phyloP scores from a whole-genome alignment of 2,888 invertebrate species.

The Microplitis deprimator region DNA sequence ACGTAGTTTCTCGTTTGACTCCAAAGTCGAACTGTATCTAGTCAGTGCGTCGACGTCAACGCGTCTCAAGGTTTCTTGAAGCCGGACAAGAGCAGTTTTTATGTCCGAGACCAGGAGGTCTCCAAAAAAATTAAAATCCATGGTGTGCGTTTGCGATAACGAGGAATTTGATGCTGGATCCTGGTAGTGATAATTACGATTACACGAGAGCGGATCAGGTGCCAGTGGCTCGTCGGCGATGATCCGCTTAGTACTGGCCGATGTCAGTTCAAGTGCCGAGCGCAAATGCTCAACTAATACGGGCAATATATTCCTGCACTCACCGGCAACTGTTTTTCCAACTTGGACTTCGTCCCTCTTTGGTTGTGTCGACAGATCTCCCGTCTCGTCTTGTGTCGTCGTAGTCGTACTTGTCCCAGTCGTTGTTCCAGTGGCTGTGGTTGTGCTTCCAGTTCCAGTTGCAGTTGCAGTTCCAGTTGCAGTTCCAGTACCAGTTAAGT shows the following conservation, averaged over 20 bases:
- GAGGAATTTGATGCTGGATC: slow-evolving; percentile 59
- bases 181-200: slow-evolving; percentile 1
- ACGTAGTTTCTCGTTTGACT: slow-evolving; percentile 74
- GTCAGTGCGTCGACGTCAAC: slow-evolving; percentile 72
- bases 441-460: slow-evolving; percentile 49
- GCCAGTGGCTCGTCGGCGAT: slow-evolving; percentile 52
- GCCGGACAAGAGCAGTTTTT: slow-evolving; percentile 81
- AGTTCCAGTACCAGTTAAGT: slow-evolving; percentile 14
- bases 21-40: slow-evolving; percentile 73
- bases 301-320: slow-evolving; percentile 70
- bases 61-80: slow-evolving; percentile 80
- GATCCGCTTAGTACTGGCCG: slow-evolving; percentile 54
- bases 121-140: slow-evolving; percentile 72
- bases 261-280: slow-evolving; percentile 65
- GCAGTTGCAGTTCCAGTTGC: slow-evolving; percentile 22
- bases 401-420: slow-evolving; percentile 53
- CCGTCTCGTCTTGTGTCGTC: slow-evolving; percentile 67
- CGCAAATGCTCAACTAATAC: slow-evolving; percentile 71
- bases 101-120: slow-evolving; percentile 83
- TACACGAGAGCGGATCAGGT: slow-evolving; percentile 75
- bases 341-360: slow-evolving; percentile 8
- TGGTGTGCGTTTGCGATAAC: slow-evolving; percentile 56
- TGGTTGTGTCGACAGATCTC: slow-evolving; percentile 71
- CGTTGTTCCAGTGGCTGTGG: slow-evolving; percentile 48
- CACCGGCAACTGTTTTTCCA: slow-evolving; percentile 55